Evolutionary conservation across 1,140 invertebrate genomes (phyloP).

Genomic region (Drosophila sp.): DNA sequence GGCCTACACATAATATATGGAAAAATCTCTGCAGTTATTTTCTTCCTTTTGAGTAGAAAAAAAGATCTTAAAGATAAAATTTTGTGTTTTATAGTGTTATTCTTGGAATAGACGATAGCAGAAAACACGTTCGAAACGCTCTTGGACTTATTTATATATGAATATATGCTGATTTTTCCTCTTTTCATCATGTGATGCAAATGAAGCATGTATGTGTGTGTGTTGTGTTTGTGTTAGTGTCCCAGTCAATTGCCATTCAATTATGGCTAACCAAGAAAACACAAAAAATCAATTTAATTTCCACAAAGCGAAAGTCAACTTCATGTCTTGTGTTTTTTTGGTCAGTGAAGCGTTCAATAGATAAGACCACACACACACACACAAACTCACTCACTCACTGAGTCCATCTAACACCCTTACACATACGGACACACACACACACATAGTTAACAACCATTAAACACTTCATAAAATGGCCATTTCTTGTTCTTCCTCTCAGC

Average conservation of each 20-base stretch:
- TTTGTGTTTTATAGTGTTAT: neutral
- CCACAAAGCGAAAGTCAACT: slow-evolving; percentile 9
- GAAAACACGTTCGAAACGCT: neutral
- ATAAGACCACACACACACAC: slow-evolving; percentile 52
- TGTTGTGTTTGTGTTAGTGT: slow-evolving; percentile 12
- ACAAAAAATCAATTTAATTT: slow-evolving; percentile 70
- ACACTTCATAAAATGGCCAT: slow-evolving; percentile 80
- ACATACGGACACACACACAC: slow-evolving; percentile 35
- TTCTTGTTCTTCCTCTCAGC: slow-evolving; percentile 52
- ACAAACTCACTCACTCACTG: slow-evolving; percentile 4
- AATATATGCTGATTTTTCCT: neutral
- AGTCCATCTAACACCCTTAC: slow-evolving; percentile 8
- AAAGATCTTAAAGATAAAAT: too few species aligned
- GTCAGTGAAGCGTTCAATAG: slow-evolving; percentile 70
- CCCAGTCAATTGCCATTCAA: slow-evolving; percentile 51
- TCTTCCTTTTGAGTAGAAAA: too few species aligned
- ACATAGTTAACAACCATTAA: slow-evolving; percentile 77
- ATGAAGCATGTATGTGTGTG: slow-evolving; percentile 25
- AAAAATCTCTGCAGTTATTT: too few species aligned
- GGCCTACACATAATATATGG: too few species aligned
- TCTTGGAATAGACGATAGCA: neutral
- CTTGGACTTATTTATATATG: neutral
- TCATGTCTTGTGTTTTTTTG: slow-evolving; percentile 40
- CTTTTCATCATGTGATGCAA: slow-evolving; percentile 29
- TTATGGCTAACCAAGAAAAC: slow-evolving; percentile 51